These are phyloP conservation scores for Coccyzus lansbergi DNA, from an alignment of 2,797 vertebrate genomes.

Conservation along the genomic window DNA sequence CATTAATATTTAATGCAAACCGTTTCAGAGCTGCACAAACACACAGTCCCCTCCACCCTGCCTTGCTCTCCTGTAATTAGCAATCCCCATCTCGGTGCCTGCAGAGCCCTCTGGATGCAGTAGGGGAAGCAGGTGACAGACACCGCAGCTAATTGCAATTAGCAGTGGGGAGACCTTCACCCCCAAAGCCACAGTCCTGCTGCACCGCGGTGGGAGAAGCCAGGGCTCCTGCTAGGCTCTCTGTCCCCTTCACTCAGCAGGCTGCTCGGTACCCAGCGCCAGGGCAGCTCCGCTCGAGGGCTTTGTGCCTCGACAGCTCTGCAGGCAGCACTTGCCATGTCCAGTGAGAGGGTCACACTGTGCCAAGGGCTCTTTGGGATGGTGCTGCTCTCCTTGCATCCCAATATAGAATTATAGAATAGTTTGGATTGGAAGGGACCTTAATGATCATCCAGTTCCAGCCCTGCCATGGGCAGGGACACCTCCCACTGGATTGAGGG, in stretches of 20 bases:
- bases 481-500: no score
- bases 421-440: no score
- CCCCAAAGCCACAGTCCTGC: not conserved
- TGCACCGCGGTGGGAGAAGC: not conserved
- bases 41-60: not conserved
- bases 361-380: not conserved
- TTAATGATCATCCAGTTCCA: no score
- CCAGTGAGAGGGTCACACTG: fast-evolving
- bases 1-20: slow-evolving; percentile 11
- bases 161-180: not conserved
- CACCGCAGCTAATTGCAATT: not conserved
- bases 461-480: no score
- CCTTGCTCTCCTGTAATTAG: not conserved
- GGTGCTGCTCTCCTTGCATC: no score
- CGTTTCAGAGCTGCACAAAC: not conserved
- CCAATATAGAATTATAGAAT: no score
- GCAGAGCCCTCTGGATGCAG: not conserved
- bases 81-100: not conserved
- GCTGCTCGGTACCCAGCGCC: fast-evolving
- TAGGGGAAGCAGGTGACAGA: not conserved
- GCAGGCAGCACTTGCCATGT: fast-evolving
- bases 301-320: fast-evolving
- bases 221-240: not conserved
- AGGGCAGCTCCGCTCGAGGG: no score
- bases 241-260: not conserved